Evolutionary conservation across 1,140 invertebrate species (phyloP).

Genomic region (Hylaeus anthracinus): DNA sequence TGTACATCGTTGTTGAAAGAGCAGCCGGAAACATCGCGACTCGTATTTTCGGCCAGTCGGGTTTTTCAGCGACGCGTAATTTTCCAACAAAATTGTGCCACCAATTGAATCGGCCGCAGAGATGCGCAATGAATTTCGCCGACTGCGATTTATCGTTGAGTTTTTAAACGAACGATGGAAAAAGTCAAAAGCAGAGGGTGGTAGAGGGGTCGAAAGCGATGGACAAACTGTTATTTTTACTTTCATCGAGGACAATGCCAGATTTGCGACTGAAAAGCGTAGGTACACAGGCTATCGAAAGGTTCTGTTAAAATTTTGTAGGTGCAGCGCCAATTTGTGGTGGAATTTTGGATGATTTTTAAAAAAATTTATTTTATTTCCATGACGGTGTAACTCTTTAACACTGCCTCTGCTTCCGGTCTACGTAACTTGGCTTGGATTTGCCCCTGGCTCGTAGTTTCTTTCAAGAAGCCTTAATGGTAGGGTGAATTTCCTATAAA

Average conservation of each 20-base stretch:
- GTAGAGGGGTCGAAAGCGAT: constrained; percentile 1
- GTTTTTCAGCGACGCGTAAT: constrained; percentile 46
- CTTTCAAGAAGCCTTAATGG: no score
- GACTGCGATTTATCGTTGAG: constrained; percentile 43
- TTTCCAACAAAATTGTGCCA: constrained; percentile 50
- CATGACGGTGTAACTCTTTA: no score
- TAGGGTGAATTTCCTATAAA: no score
- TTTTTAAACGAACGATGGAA: constrained; percentile 28
- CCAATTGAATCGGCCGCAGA: constrained; percentile 37
- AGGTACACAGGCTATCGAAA: background rate
- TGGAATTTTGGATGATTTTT: no score
- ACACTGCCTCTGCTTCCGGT: no score
- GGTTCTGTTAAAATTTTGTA: no score
- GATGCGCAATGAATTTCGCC: constrained; percentile 46
- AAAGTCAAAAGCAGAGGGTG: background rate
- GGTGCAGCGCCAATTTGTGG: no score
- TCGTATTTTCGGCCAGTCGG: constrained; percentile 29
- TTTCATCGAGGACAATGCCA: background rate
- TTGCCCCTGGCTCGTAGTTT: no score
- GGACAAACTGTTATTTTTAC: constrained; percentile 7
- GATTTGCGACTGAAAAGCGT: background rate
- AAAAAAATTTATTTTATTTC: no score
- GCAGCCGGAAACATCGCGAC: constrained; percentile 2
- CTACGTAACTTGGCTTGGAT: no score
- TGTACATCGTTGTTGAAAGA: constrained; percentile 18